Conservation (phyloP, 2,888 invertebrate species). For the Aplocera efformata region DNA sequence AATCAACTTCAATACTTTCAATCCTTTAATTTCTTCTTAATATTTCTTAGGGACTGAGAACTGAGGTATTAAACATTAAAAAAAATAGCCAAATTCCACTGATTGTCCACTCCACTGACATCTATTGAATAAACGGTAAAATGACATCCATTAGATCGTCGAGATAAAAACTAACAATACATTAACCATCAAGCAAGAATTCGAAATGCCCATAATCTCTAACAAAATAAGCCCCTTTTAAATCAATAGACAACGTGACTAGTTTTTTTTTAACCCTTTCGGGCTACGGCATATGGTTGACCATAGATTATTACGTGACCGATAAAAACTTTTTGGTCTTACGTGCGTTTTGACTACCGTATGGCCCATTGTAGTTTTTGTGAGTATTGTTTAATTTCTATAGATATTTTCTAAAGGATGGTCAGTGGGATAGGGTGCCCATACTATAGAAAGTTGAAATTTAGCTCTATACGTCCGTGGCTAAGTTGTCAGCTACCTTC, state of each 20-base stretch:
- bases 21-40: too few species aligned
- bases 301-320: slow-evolving; percentile 43
- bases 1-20: too few species aligned
- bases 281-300: slow-evolving; percentile 44
- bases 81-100: too few species aligned
- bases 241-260: slow-evolving; percentile 59
- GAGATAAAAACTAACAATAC: too few species aligned
- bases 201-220: slow-evolving; percentile 24
- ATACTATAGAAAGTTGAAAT: background rate
- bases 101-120: too few species aligned
- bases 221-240: slow-evolving; percentile 30
- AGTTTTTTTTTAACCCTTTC: slow-evolving; percentile 46
- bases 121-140: too few species aligned
- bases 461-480: background rate
- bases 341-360: slow-evolving; percentile 46
- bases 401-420: slow-evolving; percentile 48
- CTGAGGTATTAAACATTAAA: too few species aligned
- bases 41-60: too few species aligned
- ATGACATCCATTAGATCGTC: too few species aligned
- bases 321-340: slow-evolving; percentile 34
- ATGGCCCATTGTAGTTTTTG: slow-evolving; percentile 47
- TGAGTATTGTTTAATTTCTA: slow-evolving; percentile 44
- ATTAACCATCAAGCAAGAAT: slow-evolving; percentile 14
- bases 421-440: slow-evolving; percentile 48
- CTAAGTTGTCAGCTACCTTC: background rate